Base-by-base conservation (phyloP, 2,797 vertebrate genomes). In the Microchirus variegatus region DNA sequence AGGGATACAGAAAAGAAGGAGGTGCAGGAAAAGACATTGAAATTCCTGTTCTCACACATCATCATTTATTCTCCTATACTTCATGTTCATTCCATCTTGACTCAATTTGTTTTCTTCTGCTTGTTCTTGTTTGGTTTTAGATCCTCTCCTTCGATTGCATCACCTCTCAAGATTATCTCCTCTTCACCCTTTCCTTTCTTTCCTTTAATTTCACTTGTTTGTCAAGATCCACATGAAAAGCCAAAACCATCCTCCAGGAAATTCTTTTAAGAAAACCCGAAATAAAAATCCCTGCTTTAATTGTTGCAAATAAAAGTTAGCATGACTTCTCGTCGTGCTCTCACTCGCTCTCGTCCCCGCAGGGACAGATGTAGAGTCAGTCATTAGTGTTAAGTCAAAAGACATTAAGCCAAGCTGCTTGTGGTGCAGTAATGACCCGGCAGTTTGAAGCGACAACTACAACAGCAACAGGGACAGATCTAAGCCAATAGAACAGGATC, bases 311-410 rank as follows among this genome's bases (percentile, higher is more conserved):
- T 80, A 76, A 73, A 72, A 75, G 69, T 74, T 76, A 66, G 77
- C 16, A 14, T 78, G 72, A 79, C 82, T 83, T 83, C 80, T 80
- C 66, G 43, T 59, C 17, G 68, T 11, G 55, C 70, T 73, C 56
- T 38, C 15, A 55, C 78, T 75, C 57, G 18, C 64, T 38, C 50
- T 71, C 48, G 44, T 66, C 75, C 86, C 84, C 47, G 57, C 77
- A 64, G 83, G 80, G 83, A 78, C 81, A 87, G 87, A 85, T 83
- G 81, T 65, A 67, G 85, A 89, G 84, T 86, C 83, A 87, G 89
- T 87, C 87, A 88, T 89, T 90, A 91, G 75, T 58, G 80, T 82
- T 84, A 80, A 87, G 88, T 90, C 83, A 89, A 68, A 87, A 91
- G 83, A 88, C 84, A 89, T 90, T 90, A 90, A 85, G 83, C 73